These are phyloP conservation scores for Scaptomyza flava DNA, from an alignment of 2,888 invertebrate species.

Conservation along the genomic window DNA sequence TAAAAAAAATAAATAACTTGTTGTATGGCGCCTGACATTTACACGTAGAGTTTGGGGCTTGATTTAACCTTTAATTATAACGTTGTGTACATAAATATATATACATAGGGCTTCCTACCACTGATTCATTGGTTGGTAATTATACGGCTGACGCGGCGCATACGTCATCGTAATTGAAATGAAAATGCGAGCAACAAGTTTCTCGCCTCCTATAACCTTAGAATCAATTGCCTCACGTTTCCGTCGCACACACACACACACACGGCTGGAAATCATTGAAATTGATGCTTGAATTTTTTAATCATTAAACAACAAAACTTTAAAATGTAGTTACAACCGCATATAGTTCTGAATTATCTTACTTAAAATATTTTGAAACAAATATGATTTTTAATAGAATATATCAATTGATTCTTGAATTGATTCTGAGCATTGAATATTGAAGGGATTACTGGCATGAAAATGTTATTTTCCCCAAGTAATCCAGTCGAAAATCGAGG, in stretches of 20 bases:
- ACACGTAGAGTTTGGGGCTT: slow-evolving; percentile 42
- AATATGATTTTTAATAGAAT: too few relatives aligned
- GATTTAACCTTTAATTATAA: slow-evolving; percentile 47
- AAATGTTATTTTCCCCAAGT: too few relatives aligned
- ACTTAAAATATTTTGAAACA: too few relatives aligned
- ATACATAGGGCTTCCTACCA: slow-evolving; percentile 28
- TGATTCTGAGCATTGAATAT: too few relatives aligned
- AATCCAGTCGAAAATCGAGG: too few relatives aligned
- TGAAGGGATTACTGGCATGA: too few relatives aligned
- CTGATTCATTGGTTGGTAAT: slow-evolving; percentile 68
- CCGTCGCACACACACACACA: slow-evolving; percentile 53
- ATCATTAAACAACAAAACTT: too few relatives aligned
- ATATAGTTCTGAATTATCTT: too few relatives aligned
- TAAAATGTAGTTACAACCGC: too few relatives aligned
- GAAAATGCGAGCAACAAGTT: slow-evolving; percentile 75
- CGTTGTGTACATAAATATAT: slow-evolving; percentile 44
- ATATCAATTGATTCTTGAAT: too few relatives aligned
- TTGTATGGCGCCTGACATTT: slow-evolving; percentile 62
- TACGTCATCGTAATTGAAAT: slow-evolving; percentile 77
- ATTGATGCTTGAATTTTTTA: too few relatives aligned
- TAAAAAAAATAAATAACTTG: slow-evolving; percentile 27
- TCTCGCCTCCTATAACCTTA: slow-evolving; percentile 72
- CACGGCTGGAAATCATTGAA: too few relatives aligned
- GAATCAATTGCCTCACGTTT: slow-evolving; percentile 79
- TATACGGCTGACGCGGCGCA: slow-evolving; percentile 57